Conservation (phyloP, 2,888 invertebrate genomes). For the Drosophila helvetica region DNA sequence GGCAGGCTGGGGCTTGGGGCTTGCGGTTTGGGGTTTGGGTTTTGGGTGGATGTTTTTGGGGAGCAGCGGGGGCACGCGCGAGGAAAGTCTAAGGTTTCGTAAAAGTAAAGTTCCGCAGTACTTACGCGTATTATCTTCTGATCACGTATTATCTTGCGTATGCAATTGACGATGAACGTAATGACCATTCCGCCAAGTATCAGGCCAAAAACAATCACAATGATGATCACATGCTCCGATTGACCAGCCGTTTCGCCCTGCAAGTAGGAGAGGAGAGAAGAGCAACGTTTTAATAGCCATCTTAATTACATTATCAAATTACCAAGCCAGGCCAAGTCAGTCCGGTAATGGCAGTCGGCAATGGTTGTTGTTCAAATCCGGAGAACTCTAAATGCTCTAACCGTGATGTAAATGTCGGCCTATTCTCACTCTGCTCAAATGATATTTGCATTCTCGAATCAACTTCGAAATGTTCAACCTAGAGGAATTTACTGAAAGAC, state of each 20-base stretch:
- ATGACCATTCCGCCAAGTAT: conserved; percentile 95
- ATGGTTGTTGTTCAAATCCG: neutral
- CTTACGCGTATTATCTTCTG: conserved; percentile 93
- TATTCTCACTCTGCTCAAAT: neutral
- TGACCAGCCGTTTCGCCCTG: conserved; percentile 81
- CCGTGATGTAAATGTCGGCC: neutral
- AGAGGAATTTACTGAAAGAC: too few relatives aligned
- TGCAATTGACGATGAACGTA: conserved; percentile 94
- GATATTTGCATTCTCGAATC: neutral
- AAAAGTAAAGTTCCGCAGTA: conserved; percentile 41
- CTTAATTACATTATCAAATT: conserved; percentile 20
- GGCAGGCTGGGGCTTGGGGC: conserved; percentile 35
- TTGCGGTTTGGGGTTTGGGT: conserved; percentile 12
- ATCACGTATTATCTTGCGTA: conserved; percentile 93
- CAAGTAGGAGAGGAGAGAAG: neutral
- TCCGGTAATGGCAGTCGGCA: neutral
- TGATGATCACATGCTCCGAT: conserved; percentile 92
- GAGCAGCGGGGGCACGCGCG: conserved; percentile 16
- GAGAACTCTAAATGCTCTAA: neutral
- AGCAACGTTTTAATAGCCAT: conserved; percentile 2
- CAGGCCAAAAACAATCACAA: conserved; percentile 93
- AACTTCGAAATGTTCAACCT: neutral
- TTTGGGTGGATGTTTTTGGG: neutral
- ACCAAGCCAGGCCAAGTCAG: neutral
- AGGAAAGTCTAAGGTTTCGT: conserved; percentile 19